Base-by-base conservation (phyloP, 2,797 vertebrate genomes). In the Argya squamiceps region DNA sequence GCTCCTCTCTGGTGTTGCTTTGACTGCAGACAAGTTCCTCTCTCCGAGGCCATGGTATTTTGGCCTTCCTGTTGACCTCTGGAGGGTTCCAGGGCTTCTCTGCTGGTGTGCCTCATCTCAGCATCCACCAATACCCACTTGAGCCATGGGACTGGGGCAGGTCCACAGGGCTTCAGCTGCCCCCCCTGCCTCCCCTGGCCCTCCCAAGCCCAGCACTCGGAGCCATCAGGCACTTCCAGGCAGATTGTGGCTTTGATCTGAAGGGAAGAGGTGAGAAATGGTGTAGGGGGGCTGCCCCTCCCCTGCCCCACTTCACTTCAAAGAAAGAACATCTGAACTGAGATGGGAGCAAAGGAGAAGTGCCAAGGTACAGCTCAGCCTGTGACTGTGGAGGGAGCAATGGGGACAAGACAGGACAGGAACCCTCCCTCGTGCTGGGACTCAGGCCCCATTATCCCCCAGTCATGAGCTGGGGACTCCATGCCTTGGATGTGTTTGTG, bases 371-470 rank as follows among this genome's bases (percentile, higher is more conserved):
- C 74, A 74, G 49, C 76, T 37, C 50, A 65, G 81, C 11, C 56
- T 44, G 83, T 0, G 4, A 2, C 36, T 69, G 64, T 49, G 82
- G 65, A 69, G 80, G 70, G 26, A 78, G 76, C 26, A 24, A 2
- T 0, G 20, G 64, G 56, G 32, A 74, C 2, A 3, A 12, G 58
- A 20, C 46, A 50, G 21, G n/a, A 26, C 53, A 70, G 56, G 49
- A 77, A 16, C 53, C 24, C 15, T 10, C 12, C 53, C 30, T 64
- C 0, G 0, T 4, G 22, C 2, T 7, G 20, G 36, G 26, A 63
- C 29, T 37, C 29, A 12, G 71, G 15, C 22, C 17, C 15, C 2
- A 1, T 5, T 8, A 30, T 14, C 30, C 56, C 49, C 30, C 52
- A 17, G 75, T 4, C 5, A 1, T 4, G n/a, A 27, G 23, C 30